Percentiles rank a stretch among this genome's conserved stretches.
These are phyloP conservation scores for Notodonta dromedarius DNA, from an alignment of 2,888 invertebrate species.

Conservation along the genomic window DNA sequence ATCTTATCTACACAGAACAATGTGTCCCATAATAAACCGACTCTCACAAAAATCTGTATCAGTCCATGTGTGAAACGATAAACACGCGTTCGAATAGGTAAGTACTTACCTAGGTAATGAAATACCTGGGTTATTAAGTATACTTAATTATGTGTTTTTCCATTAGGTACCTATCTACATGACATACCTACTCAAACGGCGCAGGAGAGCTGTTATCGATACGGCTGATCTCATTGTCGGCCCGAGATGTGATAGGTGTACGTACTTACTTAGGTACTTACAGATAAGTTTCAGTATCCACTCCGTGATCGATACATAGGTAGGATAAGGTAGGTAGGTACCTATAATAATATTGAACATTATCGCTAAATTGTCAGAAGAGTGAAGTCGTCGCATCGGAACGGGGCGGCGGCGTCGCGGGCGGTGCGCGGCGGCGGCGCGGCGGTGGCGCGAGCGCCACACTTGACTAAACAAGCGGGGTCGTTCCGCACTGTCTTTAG, in stretches of 20 bases:
- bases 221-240: neutral
- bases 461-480: conserved; percentile 6
- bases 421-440: neutral
- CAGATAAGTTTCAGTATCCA: conserved; percentile 10
- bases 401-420: conserved; percentile 3
- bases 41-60: no score
- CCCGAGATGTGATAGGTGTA: neutral
- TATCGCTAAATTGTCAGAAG: neutral
- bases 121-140: no score
- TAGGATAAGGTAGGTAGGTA: no score
- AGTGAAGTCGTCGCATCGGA: no score
- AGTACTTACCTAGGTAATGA: no score
- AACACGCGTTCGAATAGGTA: no score
- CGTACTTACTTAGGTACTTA: neutral
- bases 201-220: neutral
- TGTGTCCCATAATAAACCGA: no score
- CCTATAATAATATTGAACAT: neutral
- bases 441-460: neutral
- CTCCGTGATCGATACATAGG: neutral
- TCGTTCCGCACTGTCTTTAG: neutral
- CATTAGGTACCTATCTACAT: no score
- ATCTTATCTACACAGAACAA: no score
- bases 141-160: no score
- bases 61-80: no score
- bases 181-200: neutral